These are phyloP conservation scores for Aromia moschata DNA, from an alignment of 2,888 invertebrate species.

Conservation along the genomic window DNA sequence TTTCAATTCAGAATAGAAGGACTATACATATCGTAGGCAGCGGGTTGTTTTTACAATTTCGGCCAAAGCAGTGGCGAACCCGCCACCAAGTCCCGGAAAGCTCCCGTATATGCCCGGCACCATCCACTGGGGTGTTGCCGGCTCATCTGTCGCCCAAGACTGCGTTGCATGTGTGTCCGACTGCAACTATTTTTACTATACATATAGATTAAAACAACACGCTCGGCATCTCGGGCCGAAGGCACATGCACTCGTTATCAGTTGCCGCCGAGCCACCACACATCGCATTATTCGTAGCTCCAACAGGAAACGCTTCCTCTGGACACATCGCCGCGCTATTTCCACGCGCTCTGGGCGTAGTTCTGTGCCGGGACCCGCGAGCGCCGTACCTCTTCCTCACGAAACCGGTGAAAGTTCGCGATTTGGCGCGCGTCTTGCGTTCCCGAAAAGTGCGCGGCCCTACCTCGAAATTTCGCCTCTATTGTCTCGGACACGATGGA, in stretches of 20 bases:
- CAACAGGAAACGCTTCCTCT: constrained; percentile 54
- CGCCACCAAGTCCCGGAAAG: neutral
- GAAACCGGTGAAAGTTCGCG: constrained; percentile 12
- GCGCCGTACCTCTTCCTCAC: neutral
- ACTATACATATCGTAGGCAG: neutral
- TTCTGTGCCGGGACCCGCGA: constrained; percentile 2
- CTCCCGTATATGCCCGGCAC: no score
- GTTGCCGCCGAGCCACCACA: constrained; percentile 28
- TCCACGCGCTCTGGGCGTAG: constrained; percentile 9
- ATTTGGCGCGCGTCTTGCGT: constrained; percentile 5
- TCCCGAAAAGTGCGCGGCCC: neutral
- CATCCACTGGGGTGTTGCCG: constrained; percentile 1
- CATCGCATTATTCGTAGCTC: constrained; percentile 25
- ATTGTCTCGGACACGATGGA: constrained; percentile 15
- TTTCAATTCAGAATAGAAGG: no score
- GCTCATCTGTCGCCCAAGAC: constrained; percentile 3
- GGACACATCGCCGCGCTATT: constrained; percentile 11
- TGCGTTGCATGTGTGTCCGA: constrained; percentile 19
- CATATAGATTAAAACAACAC: constrained; percentile 23
- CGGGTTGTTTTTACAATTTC: neutral
- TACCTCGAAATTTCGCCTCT: neutral
- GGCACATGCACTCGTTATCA: constrained; percentile 39
- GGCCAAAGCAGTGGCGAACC: neutral
- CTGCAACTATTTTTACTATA: constrained; percentile 40
- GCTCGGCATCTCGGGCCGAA: constrained; percentile 27